These are phyloP conservation scores for Pempheris klunzingeri DNA, from an alignment of 2,797 vertebrate species.

Conservation along the genomic window DNA sequence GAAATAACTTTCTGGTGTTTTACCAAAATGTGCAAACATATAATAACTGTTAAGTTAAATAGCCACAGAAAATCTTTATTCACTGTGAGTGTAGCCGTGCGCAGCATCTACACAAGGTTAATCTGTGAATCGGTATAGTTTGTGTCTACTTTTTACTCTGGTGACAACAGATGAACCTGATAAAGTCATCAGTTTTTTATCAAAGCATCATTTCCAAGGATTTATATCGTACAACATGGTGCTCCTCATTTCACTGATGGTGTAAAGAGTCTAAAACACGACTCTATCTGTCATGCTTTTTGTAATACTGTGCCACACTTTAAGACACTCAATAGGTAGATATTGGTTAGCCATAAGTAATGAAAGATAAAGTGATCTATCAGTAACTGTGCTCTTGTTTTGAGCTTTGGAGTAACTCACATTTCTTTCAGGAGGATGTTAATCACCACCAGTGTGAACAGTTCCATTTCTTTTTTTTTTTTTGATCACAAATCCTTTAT, in stretches of 20 bases:
- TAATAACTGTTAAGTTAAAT: not conserved
- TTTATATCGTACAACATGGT: not conserved
- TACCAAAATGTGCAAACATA: not conserved
- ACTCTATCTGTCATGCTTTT: not conserved
- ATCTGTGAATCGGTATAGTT: not conserved
- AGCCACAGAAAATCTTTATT: not conserved
- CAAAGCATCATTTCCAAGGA: not conserved
- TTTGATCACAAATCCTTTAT: not conserved
- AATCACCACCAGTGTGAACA: not conserved
- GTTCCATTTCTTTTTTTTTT: not conserved
- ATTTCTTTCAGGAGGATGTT: not conserved
- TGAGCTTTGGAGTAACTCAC: not conserved
- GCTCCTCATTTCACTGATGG: not conserved
- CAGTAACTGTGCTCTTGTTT: constrained; percentile 1
- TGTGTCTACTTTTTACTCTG: not conserved
- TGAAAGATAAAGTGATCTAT: not conserved
- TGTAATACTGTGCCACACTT: not conserved
- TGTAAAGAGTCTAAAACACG: constrained; percentile 6
- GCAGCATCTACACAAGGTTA: not conserved
- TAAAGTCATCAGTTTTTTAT: not conserved
- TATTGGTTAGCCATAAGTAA: not conserved
- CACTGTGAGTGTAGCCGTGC: not conserved
- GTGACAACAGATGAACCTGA: not conserved
- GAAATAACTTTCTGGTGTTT: not conserved
- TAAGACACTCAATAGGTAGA: not conserved